phyloP scores from a whole-genome alignment of 2,888 invertebrate species.

The Thymelicus acteon region DNA sequence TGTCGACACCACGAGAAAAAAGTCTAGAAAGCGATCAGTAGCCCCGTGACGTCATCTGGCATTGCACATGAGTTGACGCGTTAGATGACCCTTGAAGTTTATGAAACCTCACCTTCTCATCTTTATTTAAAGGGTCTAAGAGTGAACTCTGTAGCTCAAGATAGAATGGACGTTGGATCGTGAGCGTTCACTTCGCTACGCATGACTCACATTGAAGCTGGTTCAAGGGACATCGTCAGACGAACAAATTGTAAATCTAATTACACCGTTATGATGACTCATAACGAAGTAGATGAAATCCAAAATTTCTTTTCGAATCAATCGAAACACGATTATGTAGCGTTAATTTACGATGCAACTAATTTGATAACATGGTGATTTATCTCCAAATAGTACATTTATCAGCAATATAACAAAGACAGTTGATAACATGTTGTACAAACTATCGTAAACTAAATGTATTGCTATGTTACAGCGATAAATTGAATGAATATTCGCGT shows the following conservation, averaged over 20 bases:
- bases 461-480: slow-evolving; percentile 35
- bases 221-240: slow-evolving; percentile 52
- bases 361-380: not conserved
- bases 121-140: slow-evolving; percentile 41
- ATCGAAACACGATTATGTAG: not conserved
- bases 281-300: slow-evolving; percentile 30
- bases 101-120: slow-evolving; percentile 43
- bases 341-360: not conserved
- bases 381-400: not conserved
- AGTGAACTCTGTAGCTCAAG: slow-evolving; percentile 49
- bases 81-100: slow-evolving; percentile 46
- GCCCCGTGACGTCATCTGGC: slow-evolving; percentile 49
- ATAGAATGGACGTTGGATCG: slow-evolving; percentile 54
- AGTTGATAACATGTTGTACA: not conserved
- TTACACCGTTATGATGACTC: slow-evolving; percentile 51
- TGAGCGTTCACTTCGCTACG: slow-evolving; percentile 60
- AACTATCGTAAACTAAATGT: slow-evolving; percentile 17
- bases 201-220: slow-evolving; percentile 64
- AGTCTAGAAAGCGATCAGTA: slow-evolving; percentile 48
- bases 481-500: slow-evolving; percentile 47
- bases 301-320: slow-evolving; percentile 10
- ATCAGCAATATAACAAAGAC: slow-evolving; percentile 12
- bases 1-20: slow-evolving; percentile 45
- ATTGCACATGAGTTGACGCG: slow-evolving; percentile 41
- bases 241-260: slow-evolving; percentile 60